phyloP scores from a whole-genome alignment of 2,888 invertebrate species.

The Ectemnius continuus region DNA sequence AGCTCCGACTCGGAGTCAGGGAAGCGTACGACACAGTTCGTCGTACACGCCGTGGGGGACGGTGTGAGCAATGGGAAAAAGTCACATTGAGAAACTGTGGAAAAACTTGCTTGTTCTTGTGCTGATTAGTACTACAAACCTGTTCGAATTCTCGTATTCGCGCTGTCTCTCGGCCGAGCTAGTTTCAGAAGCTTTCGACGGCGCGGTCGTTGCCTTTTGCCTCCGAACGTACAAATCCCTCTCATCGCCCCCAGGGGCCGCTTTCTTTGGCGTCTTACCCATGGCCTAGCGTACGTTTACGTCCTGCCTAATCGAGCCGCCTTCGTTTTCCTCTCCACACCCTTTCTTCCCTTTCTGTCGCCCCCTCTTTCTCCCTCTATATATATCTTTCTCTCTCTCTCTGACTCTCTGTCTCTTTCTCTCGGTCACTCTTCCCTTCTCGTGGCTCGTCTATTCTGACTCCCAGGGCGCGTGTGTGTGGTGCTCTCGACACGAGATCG shows the following conservation, averaged over 20 bases:
- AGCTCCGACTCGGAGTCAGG: background rate
- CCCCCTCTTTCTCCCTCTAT: slow-evolving; percentile 15
- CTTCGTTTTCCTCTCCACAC: slow-evolving; percentile 53
- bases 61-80: background rate
- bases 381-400: background rate
- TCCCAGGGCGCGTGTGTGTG: background rate
- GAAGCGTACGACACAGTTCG: background rate
- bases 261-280: slow-evolving; percentile 74
- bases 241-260: slow-evolving; percentile 74
- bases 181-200: slow-evolving; percentile 65
- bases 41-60: background rate
- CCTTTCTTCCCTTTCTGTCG: slow-evolving; percentile 38
- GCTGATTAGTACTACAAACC: slow-evolving; percentile 68
- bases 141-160: slow-evolving; percentile 67
- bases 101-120: slow-evolving; percentile 39
- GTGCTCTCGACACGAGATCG: background rate
- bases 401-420: slow-evolving; percentile 5
- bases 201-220: slow-evolving; percentile 67
- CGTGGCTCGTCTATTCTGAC: background rate
- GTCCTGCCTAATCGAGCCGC: slow-evolving; percentile 45
- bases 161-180: slow-evolving; percentile 65
- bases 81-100: slow-evolving; percentile 36
- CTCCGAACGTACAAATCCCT: slow-evolving; percentile 71
- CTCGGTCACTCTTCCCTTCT: slow-evolving; percentile 4
- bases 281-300: slow-evolving; percentile 56